Percentiles rank a stretch among this genome's conserved stretches.
Conservation (phyloP, 2,888 invertebrate genomes). For the Callimorpha dominula region DNA sequence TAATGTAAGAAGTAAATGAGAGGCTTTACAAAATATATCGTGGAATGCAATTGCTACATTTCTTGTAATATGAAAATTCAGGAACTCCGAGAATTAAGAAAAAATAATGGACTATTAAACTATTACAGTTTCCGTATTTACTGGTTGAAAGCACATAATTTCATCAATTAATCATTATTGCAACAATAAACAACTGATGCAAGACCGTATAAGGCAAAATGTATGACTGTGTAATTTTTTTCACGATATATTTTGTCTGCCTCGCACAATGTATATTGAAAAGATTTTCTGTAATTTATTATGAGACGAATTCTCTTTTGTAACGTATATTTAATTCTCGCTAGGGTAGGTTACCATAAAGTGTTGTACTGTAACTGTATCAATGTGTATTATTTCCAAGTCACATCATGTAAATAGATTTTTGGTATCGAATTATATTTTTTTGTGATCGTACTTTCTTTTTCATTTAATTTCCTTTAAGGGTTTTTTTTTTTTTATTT, state of each 20-base stretch:
- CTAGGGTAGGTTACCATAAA: slow-evolving; percentile 57
- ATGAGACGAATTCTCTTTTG: slow-evolving; percentile 41
- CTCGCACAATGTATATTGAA: slow-evolving; percentile 44
- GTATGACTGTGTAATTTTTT: neutral
- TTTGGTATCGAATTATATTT: slow-evolving; percentile 82
- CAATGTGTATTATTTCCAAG: slow-evolving; percentile 49
- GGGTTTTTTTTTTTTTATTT: slow-evolving; percentile 26
- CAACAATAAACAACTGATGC: neutral
- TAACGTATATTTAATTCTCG: slow-evolving; percentile 44
- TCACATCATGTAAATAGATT: slow-evolving; percentile 78
- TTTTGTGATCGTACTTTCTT: slow-evolving; percentile 76
- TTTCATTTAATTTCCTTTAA: slow-evolving; percentile 53
- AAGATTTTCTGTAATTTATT: slow-evolving; percentile 53
- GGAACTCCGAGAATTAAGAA: neutral
- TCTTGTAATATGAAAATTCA: neutral
- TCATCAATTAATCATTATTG: neutral
- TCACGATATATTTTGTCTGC: slow-evolving; percentile 33
- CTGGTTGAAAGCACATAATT: too few species aligned
- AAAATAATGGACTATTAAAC: neutral
- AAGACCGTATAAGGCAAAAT: neutral
- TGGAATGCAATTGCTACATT: neutral
- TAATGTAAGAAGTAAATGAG: slow-evolving; percentile 42
- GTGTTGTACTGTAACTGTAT: slow-evolving; percentile 46
- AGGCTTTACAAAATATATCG: slow-evolving; percentile 42
- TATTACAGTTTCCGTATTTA: neutral